Conservation (phyloP, 2,113 vertebrate genomes). For the Okapia johnstoni region DNA sequence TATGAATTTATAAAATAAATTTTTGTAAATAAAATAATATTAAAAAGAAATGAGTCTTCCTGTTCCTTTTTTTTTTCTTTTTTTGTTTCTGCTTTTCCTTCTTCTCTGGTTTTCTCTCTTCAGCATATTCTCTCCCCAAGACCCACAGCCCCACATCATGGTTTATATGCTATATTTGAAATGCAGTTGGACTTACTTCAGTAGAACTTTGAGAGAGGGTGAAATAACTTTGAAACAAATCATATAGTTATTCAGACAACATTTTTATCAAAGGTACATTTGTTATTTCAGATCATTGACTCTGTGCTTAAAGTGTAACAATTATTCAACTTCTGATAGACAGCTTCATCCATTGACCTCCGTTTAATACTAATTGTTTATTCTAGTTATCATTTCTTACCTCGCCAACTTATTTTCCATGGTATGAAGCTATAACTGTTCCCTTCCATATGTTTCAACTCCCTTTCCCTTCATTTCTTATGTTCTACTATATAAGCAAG, state of each 20-base stretch:
- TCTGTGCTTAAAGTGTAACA: background rate
- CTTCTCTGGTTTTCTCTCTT: background rate
- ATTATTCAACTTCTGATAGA: background rate
- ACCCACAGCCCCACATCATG: background rate
- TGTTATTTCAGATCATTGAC: background rate
- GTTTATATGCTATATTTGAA: background rate
- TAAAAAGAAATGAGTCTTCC: background rate
- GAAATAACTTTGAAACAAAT: background rate
- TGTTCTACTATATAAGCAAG: background rate
- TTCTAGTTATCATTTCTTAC: background rate
- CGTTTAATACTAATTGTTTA: background rate
- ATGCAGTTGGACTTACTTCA: background rate
- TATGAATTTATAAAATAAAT: background rate
- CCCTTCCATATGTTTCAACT: background rate
- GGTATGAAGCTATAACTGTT: background rate
- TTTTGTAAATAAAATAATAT: background rate
- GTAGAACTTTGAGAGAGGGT: background rate
- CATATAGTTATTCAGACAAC: background rate
- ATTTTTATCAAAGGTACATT: background rate
- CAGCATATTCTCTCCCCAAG: background rate
- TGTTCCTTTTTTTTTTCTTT: background rate
- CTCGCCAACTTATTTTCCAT: background rate
- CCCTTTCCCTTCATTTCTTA: background rate
- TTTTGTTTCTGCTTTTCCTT: background rate
- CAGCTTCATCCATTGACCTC: background rate